These are phyloP conservation scores for Abramis brama DNA, from an alignment of 2,113 vertebrate species.

Conservation along the genomic window DNA sequence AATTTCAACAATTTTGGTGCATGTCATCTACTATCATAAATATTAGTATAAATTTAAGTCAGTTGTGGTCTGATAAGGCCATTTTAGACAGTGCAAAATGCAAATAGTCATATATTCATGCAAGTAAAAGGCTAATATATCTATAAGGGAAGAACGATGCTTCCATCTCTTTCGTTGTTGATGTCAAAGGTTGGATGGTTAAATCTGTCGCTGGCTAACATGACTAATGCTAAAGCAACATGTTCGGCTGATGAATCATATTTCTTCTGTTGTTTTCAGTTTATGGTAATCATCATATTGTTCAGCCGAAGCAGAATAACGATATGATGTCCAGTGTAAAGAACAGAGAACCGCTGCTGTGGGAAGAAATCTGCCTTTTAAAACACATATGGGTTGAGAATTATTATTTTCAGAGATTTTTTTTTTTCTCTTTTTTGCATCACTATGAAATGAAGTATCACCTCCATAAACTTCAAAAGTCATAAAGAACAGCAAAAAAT, in stretches of 20 bases:
- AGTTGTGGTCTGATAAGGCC: neutral
- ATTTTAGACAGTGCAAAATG: neutral
- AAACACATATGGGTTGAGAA: neutral
- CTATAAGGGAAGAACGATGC: neutral
- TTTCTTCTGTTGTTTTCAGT: neutral
- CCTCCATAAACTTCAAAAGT: neutral
- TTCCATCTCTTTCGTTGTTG: neutral
- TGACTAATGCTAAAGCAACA: constrained; percentile 5
- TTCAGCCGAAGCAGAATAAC: neutral
- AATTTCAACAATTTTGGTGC: too few relatives aligned
- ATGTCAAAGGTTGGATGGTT: neutral
- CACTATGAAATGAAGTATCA: neutral
- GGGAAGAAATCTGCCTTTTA: neutral
- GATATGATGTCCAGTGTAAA: neutral
- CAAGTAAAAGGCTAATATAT: neutral
- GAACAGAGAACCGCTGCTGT: neutral
- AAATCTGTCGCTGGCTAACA: neutral
- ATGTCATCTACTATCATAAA: too few relatives aligned
- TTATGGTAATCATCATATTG: neutral
- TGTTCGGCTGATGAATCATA: neutral
- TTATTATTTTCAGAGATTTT: neutral
- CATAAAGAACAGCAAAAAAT: neutral
- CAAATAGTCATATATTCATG: neutral
- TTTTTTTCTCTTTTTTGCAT: neutral
- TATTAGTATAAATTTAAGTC: too few relatives aligned